Conservation (phyloP, 2,113 vertebrate species). For the Eubucco bourcierii region DNA sequence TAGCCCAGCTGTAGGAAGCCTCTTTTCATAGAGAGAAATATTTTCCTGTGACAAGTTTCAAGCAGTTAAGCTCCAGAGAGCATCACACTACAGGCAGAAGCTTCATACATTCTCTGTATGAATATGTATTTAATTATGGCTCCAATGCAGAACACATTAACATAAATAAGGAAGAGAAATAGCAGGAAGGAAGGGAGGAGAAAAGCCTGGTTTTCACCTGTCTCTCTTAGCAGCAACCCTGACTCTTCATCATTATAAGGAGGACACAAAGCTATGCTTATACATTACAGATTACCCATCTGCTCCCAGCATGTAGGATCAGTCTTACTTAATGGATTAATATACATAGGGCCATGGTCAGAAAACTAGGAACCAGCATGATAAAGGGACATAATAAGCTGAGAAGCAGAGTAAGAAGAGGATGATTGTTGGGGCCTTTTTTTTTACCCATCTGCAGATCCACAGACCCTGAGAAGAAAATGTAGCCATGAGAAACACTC, state of each 20-base stretch:
- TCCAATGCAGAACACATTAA: constrained; percentile 45
- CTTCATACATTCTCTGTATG: constrained; percentile 28
- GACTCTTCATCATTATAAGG: background rate
- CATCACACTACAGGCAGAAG: constrained; percentile 22
- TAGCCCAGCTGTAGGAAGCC: constrained; percentile 55
- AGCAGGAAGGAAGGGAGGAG: constrained; percentile 26
- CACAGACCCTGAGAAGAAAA: background rate
- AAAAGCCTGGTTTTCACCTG: constrained; percentile 4
- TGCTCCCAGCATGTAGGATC: background rate
- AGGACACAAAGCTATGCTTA: background rate
- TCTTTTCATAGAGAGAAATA: constrained; percentile 58
- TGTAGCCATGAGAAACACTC: background rate
- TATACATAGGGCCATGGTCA: background rate
- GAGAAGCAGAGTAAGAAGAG: background rate
- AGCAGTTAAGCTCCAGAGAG: constrained; percentile 42
- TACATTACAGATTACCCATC: background rate
- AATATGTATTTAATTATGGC: constrained; percentile 61
- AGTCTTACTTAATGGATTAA: background rate
- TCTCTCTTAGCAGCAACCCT: background rate
- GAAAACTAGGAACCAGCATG: background rate
- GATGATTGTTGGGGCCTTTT: background rate
- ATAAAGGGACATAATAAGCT: background rate
- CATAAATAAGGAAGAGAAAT: constrained; percentile 66
- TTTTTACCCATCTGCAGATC: background rate
- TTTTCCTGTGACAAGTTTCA: constrained; percentile 63